Conservation (phyloP, 2,113 vertebrate genomes). For the Clarias magur region DNA sequence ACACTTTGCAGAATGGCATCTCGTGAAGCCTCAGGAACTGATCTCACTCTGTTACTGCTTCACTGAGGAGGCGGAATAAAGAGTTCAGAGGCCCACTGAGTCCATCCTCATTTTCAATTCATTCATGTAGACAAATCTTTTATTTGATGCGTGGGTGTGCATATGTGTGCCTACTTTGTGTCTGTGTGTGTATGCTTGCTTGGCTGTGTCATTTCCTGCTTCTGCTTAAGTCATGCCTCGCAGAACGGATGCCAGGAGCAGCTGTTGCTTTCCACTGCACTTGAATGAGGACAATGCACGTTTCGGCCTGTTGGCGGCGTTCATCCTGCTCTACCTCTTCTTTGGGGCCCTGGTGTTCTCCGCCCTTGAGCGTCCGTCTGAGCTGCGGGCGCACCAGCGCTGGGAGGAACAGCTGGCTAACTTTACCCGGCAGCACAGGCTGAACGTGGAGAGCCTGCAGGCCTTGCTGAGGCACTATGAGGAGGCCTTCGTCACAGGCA, state of each 20-base stretch:
- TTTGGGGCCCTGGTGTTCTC: slow-evolving; percentile 78
- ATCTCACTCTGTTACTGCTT: slow-evolving; percentile 32
- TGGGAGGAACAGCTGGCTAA: slow-evolving; percentile 74
- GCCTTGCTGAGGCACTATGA: slow-evolving; percentile 74
- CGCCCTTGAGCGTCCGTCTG: slow-evolving; percentile 73
- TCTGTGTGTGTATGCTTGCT: slow-evolving; percentile 60
- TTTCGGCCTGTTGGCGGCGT: slow-evolving; percentile 73
- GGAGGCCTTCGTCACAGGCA: slow-evolving; percentile 72
- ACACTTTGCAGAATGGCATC: slow-evolving; percentile 36
- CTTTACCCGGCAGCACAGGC: slow-evolving; percentile 69
- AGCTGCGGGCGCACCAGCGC: slow-evolving; percentile 64
- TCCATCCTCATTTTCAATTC: not conserved
- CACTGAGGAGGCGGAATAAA: not conserved
- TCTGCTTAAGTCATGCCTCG: slow-evolving; percentile 69
- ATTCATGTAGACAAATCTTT: not conserved
- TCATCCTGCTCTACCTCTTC: slow-evolving; percentile 76
- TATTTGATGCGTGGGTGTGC: slow-evolving; percentile 1
- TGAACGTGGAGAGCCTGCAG: slow-evolving; percentile 65
- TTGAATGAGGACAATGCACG: slow-evolving; percentile 79
- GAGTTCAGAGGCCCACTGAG: not conserved
- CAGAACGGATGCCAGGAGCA: slow-evolving; percentile 61
- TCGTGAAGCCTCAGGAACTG: slow-evolving; percentile 36
- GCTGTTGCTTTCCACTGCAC: slow-evolving; percentile 66
- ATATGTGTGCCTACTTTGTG: slow-evolving; percentile 56
- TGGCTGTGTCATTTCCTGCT: slow-evolving; percentile 48